Evolutionary conservation across 2,888 invertebrate species (phyloP).

Genomic region (Temnothorax rugatulus): DNA sequence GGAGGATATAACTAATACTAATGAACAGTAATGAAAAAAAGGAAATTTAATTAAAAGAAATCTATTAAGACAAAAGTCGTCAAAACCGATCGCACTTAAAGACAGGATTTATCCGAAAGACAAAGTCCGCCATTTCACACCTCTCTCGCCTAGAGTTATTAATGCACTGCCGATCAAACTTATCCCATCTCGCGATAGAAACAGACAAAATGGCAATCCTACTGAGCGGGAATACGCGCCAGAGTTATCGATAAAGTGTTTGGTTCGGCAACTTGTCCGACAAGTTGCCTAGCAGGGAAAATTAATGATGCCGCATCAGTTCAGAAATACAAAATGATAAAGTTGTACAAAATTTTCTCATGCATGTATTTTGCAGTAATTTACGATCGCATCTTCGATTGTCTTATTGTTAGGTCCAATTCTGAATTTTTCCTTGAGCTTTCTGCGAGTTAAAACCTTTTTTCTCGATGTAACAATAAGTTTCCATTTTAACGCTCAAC

Average conservation of each 20-base stretch:
- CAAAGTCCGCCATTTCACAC: not conserved
- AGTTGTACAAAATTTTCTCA: not conserved
- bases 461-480: not conserved
- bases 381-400: not conserved
- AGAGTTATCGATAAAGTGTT: conserved; percentile 18
- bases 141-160: not conserved
- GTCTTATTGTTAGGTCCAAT: not conserved
- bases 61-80: not conserved
- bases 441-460: not conserved
- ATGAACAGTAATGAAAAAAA: not conserved
- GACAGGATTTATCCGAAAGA: not conserved
- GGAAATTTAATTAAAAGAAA: not conserved
- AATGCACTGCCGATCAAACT: conserved; percentile 26
- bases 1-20: not conserved
- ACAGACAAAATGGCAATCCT: conserved; percentile 27
- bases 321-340: not conserved
- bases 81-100: not conserved
- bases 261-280: conserved; percentile 24
- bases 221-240: not conserved
- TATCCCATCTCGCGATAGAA: conserved; percentile 17
- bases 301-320: conserved; percentile 12
- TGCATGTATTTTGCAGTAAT: not conserved
- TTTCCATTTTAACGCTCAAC: not conserved
- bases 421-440: not conserved
- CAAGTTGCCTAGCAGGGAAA: conserved; percentile 10